These are phyloP conservation scores for Halcyon senegalensis DNA, from an alignment of 2,113 vertebrate species.

Conservation along the genomic window DNA sequence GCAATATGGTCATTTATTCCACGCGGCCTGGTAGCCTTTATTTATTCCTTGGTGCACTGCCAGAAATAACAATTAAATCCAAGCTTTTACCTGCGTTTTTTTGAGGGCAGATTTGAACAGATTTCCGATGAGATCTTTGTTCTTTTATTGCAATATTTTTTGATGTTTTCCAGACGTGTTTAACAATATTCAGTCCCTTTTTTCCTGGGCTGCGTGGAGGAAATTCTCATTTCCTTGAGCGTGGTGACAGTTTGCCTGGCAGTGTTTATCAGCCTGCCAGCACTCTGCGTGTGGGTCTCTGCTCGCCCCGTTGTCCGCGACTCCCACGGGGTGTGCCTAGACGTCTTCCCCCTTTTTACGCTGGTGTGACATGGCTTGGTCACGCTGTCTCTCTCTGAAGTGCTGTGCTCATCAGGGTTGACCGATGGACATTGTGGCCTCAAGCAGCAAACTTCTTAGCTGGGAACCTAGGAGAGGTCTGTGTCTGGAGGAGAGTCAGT, in stretches of 20 bases:
- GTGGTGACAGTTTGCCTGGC: neutral
- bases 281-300: neutral
- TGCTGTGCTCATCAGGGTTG: fast-evolving
- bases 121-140: slow-evolving; percentile 36
- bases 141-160: neutral
- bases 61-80: slow-evolving; percentile 36
- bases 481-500: neutral
- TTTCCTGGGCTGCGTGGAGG: neutral
- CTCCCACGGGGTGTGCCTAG: neutral
- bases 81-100: slow-evolving; percentile 13
- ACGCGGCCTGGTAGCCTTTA: neutral
- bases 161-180: neutral
- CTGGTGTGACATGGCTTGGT: neutral
- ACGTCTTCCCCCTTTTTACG: fast-evolving
- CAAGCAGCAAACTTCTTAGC: neutral
- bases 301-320: neutral
- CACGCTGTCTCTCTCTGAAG: neutral
- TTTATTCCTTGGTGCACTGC: slow-evolving; percentile 24
- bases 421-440: neutral
- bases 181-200: neutral
- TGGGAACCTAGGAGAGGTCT: neutral
- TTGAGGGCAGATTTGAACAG: slow-evolving; percentile 1
- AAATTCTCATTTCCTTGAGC: neutral
- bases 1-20: slow-evolving; percentile 2
- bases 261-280: neutral